A percentile compares a stretch with the other conserved stretches of the same genome.
These are phyloP conservation scores for Donacobius atricapilla DNA, from an alignment of 2,113 vertebrate species.

Conservation along the genomic window DNA sequence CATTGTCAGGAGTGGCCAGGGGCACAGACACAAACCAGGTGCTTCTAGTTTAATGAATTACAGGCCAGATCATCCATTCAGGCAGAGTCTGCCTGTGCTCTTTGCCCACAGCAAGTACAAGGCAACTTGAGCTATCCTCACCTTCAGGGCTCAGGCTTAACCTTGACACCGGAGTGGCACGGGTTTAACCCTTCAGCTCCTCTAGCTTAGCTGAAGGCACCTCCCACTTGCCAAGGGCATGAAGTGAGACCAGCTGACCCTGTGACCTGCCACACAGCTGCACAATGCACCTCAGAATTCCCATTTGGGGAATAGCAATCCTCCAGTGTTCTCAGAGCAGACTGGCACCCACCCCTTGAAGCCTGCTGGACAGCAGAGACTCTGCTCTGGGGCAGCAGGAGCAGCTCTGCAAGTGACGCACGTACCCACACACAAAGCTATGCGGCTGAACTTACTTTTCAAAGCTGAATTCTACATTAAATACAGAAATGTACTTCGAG, in stretches of 20 bases:
- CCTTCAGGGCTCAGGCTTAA: background rate
- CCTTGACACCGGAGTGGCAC: background rate
- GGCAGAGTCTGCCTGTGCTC: background rate
- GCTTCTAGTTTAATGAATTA: background rate
- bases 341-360: background rate
- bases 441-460: background rate
- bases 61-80: background rate
- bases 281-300: background rate
- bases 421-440: background rate
- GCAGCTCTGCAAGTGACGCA: background rate
- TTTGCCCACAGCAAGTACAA: background rate
- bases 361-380: background rate
- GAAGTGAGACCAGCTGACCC: background rate
- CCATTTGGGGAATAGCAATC: background rate
- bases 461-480: background rate
- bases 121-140: background rate
- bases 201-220: background rate
- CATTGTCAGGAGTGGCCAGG: background rate
- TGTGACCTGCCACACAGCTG: background rate
- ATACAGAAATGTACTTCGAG: background rate
- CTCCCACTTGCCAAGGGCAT: background rate
- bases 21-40: constrained; percentile 33
- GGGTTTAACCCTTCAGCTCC: background rate
- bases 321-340: background rate
- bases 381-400: background rate